Base-by-base conservation (phyloP, 2,888 invertebrate species). In the Habroteleia sp. region DNA sequence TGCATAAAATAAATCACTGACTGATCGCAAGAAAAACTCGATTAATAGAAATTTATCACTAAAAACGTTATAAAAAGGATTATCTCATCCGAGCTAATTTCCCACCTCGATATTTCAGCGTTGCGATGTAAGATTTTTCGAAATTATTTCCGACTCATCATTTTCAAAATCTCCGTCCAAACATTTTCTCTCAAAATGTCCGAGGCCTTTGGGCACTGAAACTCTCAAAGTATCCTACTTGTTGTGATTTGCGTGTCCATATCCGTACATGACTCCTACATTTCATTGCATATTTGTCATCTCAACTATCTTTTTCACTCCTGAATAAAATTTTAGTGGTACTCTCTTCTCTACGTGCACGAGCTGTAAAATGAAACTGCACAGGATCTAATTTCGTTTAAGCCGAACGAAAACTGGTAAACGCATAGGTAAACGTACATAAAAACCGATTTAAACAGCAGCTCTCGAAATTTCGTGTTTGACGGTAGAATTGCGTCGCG, bases 321-420 rank as follows among this genome's bases (percentile, higher is more conserved):
- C n/a, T n/a, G n/a, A n/a, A n/a, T n/a, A n/a, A n/a, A n/a, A n/a
- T n/a, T 20, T 20, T 7, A 25, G 5, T 7, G 17, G 4, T 8
- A 8, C 39, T 13, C 23, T 17, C 39, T 17, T 60, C 14, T 50
- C 52, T 27, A 52, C 44, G 42, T 52, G 17, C 44, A 17, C 16
- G 29, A 44, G 10, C 56, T 50, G 63, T 10, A 58, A 65, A 73
- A 58, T 58, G 63, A 73, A 73, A 73, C 50, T 60, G 46, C 73
- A 3, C 44, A 33, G 46, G 39, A 60, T 73, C 73, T 73, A 73
- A 73, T 73, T 66, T 73, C 66, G 42, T 73, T 66, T 66, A 73
- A 73, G 65, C 66, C 52, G 41, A 31, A n/a, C n/a, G n/a, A n/a
- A n/a, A n/a, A n/a, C n/a, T n/a, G n/a, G n/a, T n/a, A n/a, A n/a